phyloP scores from a whole-genome alignment of 2,113 vertebrate genomes.

The Hiodon tergisus region DNA sequence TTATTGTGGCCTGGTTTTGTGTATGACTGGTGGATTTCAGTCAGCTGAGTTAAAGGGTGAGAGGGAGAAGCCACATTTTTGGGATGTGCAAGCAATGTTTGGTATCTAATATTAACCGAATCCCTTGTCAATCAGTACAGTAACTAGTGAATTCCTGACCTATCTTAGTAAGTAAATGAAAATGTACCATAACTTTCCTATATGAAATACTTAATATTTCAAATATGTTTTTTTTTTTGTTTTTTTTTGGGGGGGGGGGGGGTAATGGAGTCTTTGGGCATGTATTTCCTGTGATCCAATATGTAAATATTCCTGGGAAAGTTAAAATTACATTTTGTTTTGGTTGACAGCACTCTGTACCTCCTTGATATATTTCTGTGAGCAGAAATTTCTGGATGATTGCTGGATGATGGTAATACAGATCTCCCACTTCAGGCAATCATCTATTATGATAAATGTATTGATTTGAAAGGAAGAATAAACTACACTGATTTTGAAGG shows the following conservation, averaged over 20 bases:
- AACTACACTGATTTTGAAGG: neutral
- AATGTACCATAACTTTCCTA: neutral
- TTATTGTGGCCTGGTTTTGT: neutral
- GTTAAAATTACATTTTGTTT: too few species aligned
- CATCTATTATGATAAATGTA: neutral
- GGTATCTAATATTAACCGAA: neutral
- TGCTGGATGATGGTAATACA: neutral
- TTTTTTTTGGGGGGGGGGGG: neutral
- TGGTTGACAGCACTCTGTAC: too few species aligned
- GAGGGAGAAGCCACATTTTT: neutral
- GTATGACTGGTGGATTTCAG: neutral
- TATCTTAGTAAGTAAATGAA: neutral
- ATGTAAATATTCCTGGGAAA: too few species aligned
- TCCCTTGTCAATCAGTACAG: neutral
- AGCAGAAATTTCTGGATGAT: too few species aligned
- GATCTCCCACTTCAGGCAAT: neutral
- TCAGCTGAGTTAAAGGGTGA: neutral
- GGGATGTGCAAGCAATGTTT: neutral
- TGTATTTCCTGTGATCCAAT: neutral
- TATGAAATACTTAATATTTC: neutral
- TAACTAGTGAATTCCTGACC: neutral
- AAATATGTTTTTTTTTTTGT: neutral
- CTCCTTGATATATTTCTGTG: too few species aligned
- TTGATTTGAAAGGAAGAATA: neutral
- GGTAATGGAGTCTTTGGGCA: neutral